Base-by-base conservation (phyloP, 2,888 invertebrate species). In the Pyrrhosoma nymphula region DNA sequence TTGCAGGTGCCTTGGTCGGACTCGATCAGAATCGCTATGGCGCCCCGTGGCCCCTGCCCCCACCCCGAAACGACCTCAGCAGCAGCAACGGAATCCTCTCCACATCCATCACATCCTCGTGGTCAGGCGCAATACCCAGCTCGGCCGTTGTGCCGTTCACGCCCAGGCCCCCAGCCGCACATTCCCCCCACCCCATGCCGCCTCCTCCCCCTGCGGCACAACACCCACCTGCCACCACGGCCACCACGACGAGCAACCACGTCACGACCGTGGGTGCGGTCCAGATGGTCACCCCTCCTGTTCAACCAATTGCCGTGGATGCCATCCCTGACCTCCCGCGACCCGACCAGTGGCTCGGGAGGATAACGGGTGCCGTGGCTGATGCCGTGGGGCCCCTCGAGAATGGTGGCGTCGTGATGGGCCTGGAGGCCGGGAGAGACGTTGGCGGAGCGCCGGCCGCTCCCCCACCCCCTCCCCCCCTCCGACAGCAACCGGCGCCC, bases 291-390 rank as follows among this genome's bases (percentile, higher is more conserved):
- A 96, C 97, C 93, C 97, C 97, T 95, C 91, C 30, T 18, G 75
- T 93, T 39, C 93, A 93, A 47, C 93, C 93, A 35, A 93, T 93
- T 26, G 93, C 93, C 3, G 93, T 93, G 47, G 93, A 93, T 47
- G 93, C 93, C 47, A 82, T 82, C 30, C 95, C 95, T 26, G 96
- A 96, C 95, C 97, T 98, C 96, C 98, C 98, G 56, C 98, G 98
- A 97, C 98, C 98, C 0, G 98, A 98, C 96, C 98, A 98, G 96
- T 98, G 98, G 98, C 97, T 99, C 96, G 98, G 98, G 18, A 98
- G 98, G 96, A 98, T 98, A 90, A 98, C 98, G 26, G 97, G 97
- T 96, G 97, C 97, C 96, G 95, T 89, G 8, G 88, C 91, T 0
- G 93, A 75, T 23, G 30, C 96, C 95, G 95, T 95, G 95, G 93